Evolutionary conservation across 2,888 invertebrate genomes (phyloP), one percentile per base, ranked within the genome.

Genomic region (Leptogaster cylindrica): DNA sequence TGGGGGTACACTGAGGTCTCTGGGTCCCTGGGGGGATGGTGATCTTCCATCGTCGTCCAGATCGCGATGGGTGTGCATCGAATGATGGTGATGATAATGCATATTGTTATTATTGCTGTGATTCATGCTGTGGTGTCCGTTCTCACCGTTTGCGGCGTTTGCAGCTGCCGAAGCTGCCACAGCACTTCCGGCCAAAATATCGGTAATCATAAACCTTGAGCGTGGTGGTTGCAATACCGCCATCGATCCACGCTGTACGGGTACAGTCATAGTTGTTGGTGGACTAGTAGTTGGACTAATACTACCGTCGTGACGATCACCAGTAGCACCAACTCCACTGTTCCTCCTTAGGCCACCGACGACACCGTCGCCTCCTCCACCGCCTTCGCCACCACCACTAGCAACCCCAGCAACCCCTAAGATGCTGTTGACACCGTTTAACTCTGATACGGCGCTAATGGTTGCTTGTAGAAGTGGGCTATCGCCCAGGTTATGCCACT

Each of bases 201-300:
- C 93, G 74, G 92, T 93, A 83, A 93, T 93, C 92, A 93, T 93
- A 83, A 93, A 93, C 73, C 92, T 83, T 70, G 92, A 91, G 74
- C 92, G 85, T 58, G 88, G 87, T 72, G 88, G 86, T 78, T 85
- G 87, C 77, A 85, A 84, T 80, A 84, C 84, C 80, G 84, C 84
- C 84, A 84, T 84, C 72, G 78, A 77, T 70, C 77, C 79, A 74
- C 75, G 75, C 74, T 73, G 80, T 71, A 70, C 72, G 67, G 83
- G 84, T 79, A 83, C 83, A 80, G 82, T 81, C 82, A 76, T 82
- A 63, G 70, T 70, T 68, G 71, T 44, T 64, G 71, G 65, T 61
- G 78, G 75, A 78, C 78, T 75, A 75, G 76, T 75, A 76, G 77
- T 78, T 78, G 78, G 81, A 80, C 75, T 75, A 71, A 75, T 72